Evolutionary conservation across 1,140 invertebrate genomes (phyloP), one percentile per base, ranked within the genome.

Genomic region (Batillaria attramentaria): DNA sequence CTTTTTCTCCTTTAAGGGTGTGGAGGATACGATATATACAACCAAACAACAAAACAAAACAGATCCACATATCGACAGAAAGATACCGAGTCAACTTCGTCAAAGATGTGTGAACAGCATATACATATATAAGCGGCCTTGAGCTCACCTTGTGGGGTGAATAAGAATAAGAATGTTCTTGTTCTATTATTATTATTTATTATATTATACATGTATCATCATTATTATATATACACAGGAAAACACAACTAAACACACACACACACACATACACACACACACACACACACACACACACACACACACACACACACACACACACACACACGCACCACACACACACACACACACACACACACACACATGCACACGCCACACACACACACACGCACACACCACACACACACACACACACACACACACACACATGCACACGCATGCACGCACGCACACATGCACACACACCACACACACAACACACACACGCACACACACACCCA

Each of bases 401-500:
- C 62, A 66, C 62, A 66, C 62, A 66, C 62, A 66, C 62, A 66
- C 62, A 66, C 62, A 66, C 31, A 66, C 62, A 33, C 62, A 66
- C 62, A 66, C 62, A 3, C 8, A 35, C 31, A n/a, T 13, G 20
- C 24, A 24, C 57, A 60, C 46, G 10, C 46, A 24, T 50, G 10
- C 46, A 3, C 66, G 37, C 16, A 3, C 8, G 42, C 39, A 69
- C 66, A 68, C 24, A 41, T 39, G 20, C 66, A 68, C 66, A 20
- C 37, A 2, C 66, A 41, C 66, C n/a, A n/a, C n/a, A n/a, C 33
- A 66, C 62, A 8, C 1, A 37, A 37, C 10, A 16, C 24, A 66
- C 66, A 18, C 37, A 3, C 66, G 37, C 16, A 3, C 8, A 69
- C 39, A 69, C 66, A 68, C 24, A 41, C 66, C 6, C 66, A 68